phyloP scores from a whole-genome alignment of 2,888 invertebrate species.

The Rapana venosa region DNA sequence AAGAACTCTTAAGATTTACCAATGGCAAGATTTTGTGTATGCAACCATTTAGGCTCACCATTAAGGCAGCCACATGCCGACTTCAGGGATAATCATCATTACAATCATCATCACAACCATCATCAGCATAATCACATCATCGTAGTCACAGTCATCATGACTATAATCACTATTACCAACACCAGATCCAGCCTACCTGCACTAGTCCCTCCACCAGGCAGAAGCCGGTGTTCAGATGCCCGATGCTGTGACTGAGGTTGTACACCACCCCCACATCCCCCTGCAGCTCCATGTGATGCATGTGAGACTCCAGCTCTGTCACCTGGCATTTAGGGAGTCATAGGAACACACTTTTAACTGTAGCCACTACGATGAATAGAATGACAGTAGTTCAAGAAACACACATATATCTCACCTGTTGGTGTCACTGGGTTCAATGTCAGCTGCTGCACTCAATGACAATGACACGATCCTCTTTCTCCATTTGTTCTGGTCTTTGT shows the following conservation, averaged over 20 bases:
- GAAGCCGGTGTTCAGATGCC: conserved; percentile 14
- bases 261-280: conserved; percentile 24
- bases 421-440: no score
- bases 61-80: no score
- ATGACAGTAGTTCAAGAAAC: no score
- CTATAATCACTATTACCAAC: neutral
- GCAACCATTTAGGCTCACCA: no score
- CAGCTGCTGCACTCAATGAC: no score
- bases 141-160: neutral
- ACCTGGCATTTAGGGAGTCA: neutral
- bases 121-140: neutral
- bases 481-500: no score
- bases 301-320: neutral
- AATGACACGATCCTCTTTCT: no score
- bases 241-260: conserved; percentile 34
- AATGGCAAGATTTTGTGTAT: no score
- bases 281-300: conserved; percentile 3
- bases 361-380: no score
- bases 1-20: no score
- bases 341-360: no score
- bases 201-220: conserved; percentile 45
- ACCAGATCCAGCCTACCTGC: conserved; percentile 22
- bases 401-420: no score
- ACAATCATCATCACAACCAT: neutral
- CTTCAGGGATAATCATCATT: neutral